Evolutionary conservation across 2,888 invertebrate species (phyloP).

Genomic region (Drosophila buzzatii): DNA sequence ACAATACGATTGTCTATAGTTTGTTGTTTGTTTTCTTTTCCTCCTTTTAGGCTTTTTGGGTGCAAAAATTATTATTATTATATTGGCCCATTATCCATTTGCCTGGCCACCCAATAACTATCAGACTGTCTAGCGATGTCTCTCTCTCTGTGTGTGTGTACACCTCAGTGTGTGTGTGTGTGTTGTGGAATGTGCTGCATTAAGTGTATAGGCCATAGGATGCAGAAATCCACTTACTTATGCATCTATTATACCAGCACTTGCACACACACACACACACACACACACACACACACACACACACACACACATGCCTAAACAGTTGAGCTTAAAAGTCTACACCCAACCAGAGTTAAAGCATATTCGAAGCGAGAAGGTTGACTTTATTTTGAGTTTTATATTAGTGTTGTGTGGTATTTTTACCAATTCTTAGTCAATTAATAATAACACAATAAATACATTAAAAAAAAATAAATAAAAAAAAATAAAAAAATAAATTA

Average conservation of each 20-base stretch:
- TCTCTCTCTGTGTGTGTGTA: neutral
- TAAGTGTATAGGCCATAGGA: conserved; percentile 23
- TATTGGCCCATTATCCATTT: conserved; percentile 43
- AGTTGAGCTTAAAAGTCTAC: conserved; percentile 18
- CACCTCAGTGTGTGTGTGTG: neutral
- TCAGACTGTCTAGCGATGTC: conserved; percentile 23
- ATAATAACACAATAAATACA: too few species aligned
- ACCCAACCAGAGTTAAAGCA: neutral
- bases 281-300: conserved; percentile 4
- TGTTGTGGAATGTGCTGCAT: conserved; percentile 40
- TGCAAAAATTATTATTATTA: conserved; percentile 61
- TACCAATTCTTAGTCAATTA: too few species aligned
- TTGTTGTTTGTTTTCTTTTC: conserved; percentile 2
- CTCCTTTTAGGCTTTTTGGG: conserved; percentile 16
- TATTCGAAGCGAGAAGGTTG: neutral
- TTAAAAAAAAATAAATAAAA: too few species aligned
- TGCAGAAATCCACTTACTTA: conserved; percentile 37
- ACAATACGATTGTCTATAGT: conserved; percentile 48
- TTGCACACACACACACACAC: conserved; percentile 13
- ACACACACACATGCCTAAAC: conserved; percentile 5
- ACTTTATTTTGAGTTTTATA: too few species aligned
- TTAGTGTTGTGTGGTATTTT: too few species aligned
- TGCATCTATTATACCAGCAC: conserved; percentile 28
- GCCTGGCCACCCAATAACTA: conserved; percentile 53
- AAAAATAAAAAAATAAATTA: too few species aligned